Percentiles rank a stretch among this genome's conserved stretches.
Conservation (phyloP, 2,888 invertebrate genomes). For the Perdita meconis region DNA sequence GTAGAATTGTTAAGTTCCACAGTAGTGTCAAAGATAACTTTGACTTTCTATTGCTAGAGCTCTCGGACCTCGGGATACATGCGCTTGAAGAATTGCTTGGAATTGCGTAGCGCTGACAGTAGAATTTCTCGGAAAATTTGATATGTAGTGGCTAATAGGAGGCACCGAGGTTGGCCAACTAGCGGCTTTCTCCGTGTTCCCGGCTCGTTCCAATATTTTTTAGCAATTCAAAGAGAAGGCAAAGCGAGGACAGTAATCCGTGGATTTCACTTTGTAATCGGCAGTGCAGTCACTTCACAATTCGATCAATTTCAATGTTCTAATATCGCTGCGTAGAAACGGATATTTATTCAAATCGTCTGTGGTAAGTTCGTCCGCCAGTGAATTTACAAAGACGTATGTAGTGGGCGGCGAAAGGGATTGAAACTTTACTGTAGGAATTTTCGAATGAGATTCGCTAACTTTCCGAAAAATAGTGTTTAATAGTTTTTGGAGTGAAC, state of each 20-base stretch:
- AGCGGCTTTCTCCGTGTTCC: not conserved
- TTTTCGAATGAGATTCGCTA: not conserved
- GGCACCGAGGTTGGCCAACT: not conserved
- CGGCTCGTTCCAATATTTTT: not conserved
- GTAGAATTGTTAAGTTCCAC: no score
- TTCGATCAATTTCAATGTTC: constrained; percentile 76
- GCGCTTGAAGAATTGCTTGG: no score
- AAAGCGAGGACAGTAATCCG: constrained; percentile 75
- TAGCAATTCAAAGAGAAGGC: constrained; percentile 58
- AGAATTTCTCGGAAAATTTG: no score
- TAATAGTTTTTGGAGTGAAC: no score
- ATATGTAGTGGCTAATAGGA: no score
- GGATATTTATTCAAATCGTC: constrained; percentile 75
- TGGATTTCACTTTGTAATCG: constrained; percentile 79
- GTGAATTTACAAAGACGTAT: constrained; percentile 25
- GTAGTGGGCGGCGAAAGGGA: constrained; percentile 26
- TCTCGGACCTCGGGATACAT: no score
- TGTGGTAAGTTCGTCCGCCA: not conserved
- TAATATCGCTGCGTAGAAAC: constrained; percentile 73
- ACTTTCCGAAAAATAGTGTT: not conserved
- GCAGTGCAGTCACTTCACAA: constrained; percentile 48
- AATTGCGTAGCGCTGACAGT: no score
- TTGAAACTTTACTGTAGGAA: not conserved
- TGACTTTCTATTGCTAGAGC: no score
- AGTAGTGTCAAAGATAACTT: no score